Conservation (phyloP, 2,113 vertebrate genomes). For the Cololabis saira region DNA sequence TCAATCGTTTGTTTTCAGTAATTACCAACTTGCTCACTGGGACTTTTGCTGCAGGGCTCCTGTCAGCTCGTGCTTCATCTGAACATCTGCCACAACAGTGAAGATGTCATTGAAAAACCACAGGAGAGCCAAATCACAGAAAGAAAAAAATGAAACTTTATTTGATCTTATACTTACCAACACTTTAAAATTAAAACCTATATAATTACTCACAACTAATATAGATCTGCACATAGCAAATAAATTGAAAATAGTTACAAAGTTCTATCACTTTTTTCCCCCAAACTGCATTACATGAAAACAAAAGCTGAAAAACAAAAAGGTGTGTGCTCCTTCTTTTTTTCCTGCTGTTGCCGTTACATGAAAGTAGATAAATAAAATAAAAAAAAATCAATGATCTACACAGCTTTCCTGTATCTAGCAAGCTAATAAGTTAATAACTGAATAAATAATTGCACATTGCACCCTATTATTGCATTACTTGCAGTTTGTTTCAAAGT, state of each 20-base stretch:
- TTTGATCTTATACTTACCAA: conserved; percentile 77
- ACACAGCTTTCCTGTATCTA: conserved; percentile 52
- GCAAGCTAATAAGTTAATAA: conserved; percentile 59
- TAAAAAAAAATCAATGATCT: conserved; percentile 30
- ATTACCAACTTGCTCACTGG: neutral
- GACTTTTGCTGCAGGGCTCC: too few relatives aligned
- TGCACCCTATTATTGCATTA: conserved; percentile 81
- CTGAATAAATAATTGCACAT: conserved; percentile 78
- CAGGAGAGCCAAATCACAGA: conserved; percentile 54
- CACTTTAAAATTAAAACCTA: conserved; percentile 78
- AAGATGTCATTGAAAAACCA: neutral
- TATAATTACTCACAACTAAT: conserved; percentile 79
- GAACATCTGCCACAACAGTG: too few relatives aligned
- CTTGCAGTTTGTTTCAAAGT: conserved; percentile 74
- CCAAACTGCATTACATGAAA: conserved; percentile 71
- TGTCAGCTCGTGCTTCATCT: too few relatives aligned
- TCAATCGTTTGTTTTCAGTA: conserved; percentile 15
- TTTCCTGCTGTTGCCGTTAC: conserved; percentile 51
- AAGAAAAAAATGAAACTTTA: conserved; percentile 79
- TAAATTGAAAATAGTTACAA: conserved; percentile 75
- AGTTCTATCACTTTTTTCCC: conserved; percentile 55
- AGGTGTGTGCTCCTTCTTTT: conserved; percentile 30
- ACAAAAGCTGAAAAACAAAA: conserved; percentile 59
- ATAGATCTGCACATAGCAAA: conserved; percentile 80
- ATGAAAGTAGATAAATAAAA: conserved; percentile 38